These are phyloP conservation scores for Ciona savignyi DNA, from an alignment of 23 tunicate genomes.

Conservation along the genomic window DNA sequence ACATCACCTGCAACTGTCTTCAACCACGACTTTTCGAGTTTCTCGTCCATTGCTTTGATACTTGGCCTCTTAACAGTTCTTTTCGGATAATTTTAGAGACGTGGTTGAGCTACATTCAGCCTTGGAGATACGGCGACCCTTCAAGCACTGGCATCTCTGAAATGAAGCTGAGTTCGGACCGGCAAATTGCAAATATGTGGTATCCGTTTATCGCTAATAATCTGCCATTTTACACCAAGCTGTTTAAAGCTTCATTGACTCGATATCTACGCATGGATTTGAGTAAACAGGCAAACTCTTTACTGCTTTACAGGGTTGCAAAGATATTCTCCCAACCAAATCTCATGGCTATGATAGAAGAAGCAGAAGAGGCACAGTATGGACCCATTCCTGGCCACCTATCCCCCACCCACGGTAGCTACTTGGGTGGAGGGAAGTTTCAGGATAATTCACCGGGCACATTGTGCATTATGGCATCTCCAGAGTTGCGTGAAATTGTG, in stretches of 20 bases:
- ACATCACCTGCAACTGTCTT: slow-evolving; percentile 33
- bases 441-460: neutral
- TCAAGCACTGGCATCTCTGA: neutral
- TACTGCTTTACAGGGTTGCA: slow-evolving; percentile 71
- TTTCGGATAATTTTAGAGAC: slow-evolving; percentile 84
- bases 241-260: slow-evolving; percentile 36
- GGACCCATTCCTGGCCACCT: slow-evolving; percentile 2
- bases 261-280: slow-evolving; percentile 70
- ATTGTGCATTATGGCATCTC: neutral
- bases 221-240: slow-evolving; percentile 42
- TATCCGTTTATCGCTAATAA: slow-evolving; percentile 49
- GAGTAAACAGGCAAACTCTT: slow-evolving; percentile 56
- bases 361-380: slow-evolving; percentile 52
- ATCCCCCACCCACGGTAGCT: slow-evolving; percentile 7
- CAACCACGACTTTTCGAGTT: slow-evolving; percentile 68
- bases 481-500: slow-evolving; percentile 27
- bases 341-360: slow-evolving; percentile 58
- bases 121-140: slow-evolving; percentile 72
- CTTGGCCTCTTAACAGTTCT: slow-evolving; percentile 78
- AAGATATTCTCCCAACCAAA: slow-evolving; percentile 72
- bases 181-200: slow-evolving; percentile 70
- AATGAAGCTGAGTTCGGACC: slow-evolving; percentile 17
- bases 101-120: slow-evolving; percentile 93
- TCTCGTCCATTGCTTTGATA: slow-evolving; percentile 63
- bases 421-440: slow-evolving; percentile 6